Conservation (phyloP, 2,888 invertebrate species). For the Erebia palarica region DNA sequence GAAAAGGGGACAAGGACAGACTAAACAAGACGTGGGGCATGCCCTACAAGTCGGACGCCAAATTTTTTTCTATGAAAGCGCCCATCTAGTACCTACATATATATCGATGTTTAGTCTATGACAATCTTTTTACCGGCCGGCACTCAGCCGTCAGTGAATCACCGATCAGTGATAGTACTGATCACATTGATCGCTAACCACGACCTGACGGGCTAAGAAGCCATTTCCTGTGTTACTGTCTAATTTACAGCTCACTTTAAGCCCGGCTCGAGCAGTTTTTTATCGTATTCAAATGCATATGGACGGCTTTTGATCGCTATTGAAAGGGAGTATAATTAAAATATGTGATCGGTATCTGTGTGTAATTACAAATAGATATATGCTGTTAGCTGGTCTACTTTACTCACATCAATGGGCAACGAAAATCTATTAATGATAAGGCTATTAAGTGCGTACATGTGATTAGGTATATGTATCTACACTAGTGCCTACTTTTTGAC, state of each 20-base stretch:
- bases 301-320: conserved; percentile 30
- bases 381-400: background rate
- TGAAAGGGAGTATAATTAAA: conserved; percentile 32
- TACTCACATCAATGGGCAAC: background rate
- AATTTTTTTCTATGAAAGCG: no score
- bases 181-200: conserved; percentile 76
- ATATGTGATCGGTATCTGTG: conserved; percentile 21
- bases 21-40: no score
- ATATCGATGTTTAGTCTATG: no score
- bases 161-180: conserved; percentile 71
- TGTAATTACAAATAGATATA: conserved; percentile 46
- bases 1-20: no score
- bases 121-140: conserved; percentile 54
- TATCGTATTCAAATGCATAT: conserved; percentile 35
- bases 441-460: no score
- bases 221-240: conserved; percentile 78
- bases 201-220: conserved; percentile 78
- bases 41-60: no score
- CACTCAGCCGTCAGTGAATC: conserved; percentile 66
- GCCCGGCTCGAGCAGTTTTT: conserved; percentile 37
- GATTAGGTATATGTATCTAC: no score
- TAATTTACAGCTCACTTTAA: conserved; percentile 77
- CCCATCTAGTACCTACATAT: no score
- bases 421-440: background rate
- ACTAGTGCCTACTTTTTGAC: no score